These are phyloP conservation scores for Gymnosoma rotundatum DNA, from an alignment of 2,888 invertebrate species.

Conservation along the genomic window DNA sequence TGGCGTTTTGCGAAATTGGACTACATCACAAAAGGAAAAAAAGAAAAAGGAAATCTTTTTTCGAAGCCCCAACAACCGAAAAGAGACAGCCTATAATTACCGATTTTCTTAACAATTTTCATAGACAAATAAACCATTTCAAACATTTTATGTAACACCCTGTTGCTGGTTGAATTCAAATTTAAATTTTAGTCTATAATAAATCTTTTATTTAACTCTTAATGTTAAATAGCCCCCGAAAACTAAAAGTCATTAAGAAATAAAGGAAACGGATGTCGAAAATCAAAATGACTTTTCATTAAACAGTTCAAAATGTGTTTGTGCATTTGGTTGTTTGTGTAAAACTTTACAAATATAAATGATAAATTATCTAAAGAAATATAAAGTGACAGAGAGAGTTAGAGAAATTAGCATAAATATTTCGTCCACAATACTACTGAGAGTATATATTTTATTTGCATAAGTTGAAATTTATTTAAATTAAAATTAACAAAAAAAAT, in stretches of 20 bases:
- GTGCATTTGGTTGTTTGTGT: neutral
- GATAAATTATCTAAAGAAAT: conserved; percentile 11
- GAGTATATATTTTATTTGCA: neutral
- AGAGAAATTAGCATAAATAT: conserved; percentile 16
- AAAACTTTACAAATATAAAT: neutral
- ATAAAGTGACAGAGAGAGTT: neutral
- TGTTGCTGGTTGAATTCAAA: too few relatives aligned
- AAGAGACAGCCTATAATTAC: too few relatives aligned
- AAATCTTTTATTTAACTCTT: conserved; percentile 12
- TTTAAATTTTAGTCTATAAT: neutral
- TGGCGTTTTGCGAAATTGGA: too few relatives aligned
- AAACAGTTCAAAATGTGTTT: conserved; percentile 29
- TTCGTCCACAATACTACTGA: conserved; percentile 2
- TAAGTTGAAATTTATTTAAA: too few relatives aligned
- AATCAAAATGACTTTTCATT: conserved; percentile 55
- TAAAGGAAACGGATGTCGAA: conserved; percentile 63
- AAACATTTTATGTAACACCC: too few relatives aligned
- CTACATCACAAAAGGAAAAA: too few relatives aligned
- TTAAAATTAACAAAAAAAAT: too few relatives aligned
- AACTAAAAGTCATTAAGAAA: conserved; percentile 66
- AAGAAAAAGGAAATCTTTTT: too few relatives aligned
- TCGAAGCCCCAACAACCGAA: too few relatives aligned
- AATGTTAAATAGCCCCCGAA: conserved; percentile 43
- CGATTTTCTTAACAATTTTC: too few relatives aligned
- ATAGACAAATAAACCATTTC: too few relatives aligned